phyloP scores from a whole-genome alignment of 2,113 vertebrate species.

The Podarcis raffonei region DNA sequence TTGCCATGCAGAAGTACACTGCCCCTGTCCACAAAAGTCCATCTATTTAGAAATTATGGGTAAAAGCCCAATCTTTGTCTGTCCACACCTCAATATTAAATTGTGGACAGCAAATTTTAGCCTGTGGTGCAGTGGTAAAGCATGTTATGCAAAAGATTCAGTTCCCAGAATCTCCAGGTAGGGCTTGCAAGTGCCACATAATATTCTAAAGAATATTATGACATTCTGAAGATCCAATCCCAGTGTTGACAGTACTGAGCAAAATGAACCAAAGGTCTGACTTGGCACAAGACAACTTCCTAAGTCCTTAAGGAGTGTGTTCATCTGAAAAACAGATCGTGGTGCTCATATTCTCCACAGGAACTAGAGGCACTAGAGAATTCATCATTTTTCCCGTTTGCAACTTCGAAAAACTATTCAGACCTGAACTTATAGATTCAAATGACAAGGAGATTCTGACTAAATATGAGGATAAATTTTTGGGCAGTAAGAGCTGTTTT shows the following conservation, averaged over 20 bases:
- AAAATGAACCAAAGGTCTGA: neutral
- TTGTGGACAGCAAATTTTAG: neutral
- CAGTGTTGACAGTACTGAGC: too few species aligned
- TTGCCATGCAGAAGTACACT: neutral
- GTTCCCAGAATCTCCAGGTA: neutral
- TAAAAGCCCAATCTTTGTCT: too few species aligned
- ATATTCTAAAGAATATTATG: neutral
- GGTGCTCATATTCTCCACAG: neutral
- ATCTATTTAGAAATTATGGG: neutral
- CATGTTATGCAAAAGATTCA: neutral
- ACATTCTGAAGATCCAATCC: neutral
- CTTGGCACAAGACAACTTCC: too few species aligned
- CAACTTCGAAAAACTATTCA: neutral
- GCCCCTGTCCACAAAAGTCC: neutral
- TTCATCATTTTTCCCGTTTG: rapidly evolving
- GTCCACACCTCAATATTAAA: neutral
- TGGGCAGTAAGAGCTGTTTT: too few species aligned
- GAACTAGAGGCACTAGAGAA: neutral
- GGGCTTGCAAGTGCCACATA: too few species aligned
- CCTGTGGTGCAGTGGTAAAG: neutral
- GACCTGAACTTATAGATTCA: too few species aligned
- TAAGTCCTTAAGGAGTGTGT: neutral
- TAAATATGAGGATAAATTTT: too few species aligned
- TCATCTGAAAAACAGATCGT: neutral
- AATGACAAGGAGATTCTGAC: too few species aligned